phyloP scores from a whole-genome alignment of 30 jellyfish, hydroid and myxozoan species.

The Nemopilema nomurai region DNA sequence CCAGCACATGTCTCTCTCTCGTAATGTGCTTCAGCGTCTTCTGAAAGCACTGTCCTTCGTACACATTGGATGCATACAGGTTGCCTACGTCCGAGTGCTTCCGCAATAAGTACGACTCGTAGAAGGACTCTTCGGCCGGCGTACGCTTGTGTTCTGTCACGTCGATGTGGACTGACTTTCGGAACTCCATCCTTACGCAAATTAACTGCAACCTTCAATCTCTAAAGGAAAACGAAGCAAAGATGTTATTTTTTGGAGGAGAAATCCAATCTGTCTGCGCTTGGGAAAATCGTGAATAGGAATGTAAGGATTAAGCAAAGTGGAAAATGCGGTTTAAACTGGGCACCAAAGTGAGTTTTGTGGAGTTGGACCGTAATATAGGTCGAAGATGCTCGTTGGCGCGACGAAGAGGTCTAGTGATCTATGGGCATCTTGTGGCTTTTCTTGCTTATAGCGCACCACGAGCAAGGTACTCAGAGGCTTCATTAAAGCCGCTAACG shows the following conservation, averaged over 20 bases:
- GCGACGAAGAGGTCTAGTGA: neutral
- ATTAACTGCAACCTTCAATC: neutral
- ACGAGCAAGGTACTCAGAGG: too few species aligned
- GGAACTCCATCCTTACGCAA: conserved; percentile 25
- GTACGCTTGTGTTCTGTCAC: conserved; percentile 44
- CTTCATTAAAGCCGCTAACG: too few species aligned
- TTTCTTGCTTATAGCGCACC: too few species aligned
- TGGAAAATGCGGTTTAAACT: neutral
- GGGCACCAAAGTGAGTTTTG: neutral
- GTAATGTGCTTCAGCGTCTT: conserved; percentile 38
- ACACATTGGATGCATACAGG: conserved; percentile 56
- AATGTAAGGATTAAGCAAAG: neutral
- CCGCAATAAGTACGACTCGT: conserved; percentile 45
- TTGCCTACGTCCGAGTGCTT: conserved; percentile 55
- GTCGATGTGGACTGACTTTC: conserved; percentile 12
- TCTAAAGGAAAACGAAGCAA: neutral
- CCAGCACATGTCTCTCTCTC: conserved; percentile 36
- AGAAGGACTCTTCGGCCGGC: conserved; percentile 66
- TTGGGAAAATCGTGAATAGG: neutral
- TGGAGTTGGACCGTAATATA: neutral
- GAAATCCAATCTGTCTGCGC: too few species aligned
- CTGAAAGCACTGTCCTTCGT: conserved; percentile 53
- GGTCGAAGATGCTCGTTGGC: neutral
- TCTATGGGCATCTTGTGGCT: neutral
- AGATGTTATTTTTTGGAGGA: neutral